Conservation (phyloP, 37 sponge, comb jelly and placozoan species). For the Halisarca cf. caerulea region DNA sequence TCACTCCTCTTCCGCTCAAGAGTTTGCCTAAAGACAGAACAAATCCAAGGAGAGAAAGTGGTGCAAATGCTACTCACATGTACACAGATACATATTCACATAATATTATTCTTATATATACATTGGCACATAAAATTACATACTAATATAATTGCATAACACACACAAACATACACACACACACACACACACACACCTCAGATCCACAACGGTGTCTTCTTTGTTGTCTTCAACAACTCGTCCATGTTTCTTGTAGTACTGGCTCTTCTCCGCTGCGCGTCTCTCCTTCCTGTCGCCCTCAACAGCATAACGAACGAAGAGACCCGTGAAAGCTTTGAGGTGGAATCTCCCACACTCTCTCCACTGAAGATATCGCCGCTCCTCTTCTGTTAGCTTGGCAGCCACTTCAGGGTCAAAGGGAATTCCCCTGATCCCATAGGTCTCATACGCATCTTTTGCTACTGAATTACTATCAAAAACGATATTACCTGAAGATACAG, state of each 20-base stretch:
- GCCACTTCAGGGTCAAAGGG: background rate
- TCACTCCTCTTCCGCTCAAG: background rate
- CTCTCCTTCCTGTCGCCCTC: background rate
- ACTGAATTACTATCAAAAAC: background rate
- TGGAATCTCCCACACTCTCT: background rate
- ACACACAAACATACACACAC: too few species aligned
- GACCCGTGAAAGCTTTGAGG: background rate
- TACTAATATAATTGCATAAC: too few species aligned
- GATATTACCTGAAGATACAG: constrained; percentile 4
- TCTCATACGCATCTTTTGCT: background rate
- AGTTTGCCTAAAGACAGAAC: background rate
- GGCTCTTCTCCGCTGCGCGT: background rate
- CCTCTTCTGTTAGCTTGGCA: background rate
- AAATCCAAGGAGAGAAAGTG: background rate
- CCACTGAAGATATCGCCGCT: background rate
- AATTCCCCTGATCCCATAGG: background rate
- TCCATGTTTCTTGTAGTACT: background rate
- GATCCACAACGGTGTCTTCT: background rate
- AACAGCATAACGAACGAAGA: constrained; percentile 13
- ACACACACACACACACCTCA: too few species aligned
- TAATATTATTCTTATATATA: too few species aligned
- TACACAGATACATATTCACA: too few species aligned
- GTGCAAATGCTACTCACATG: too few species aligned
- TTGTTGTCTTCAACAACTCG: background rate
- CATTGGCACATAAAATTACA: background rate